phyloP scores from a whole-genome alignment of 1,140 invertebrate genomes.

The Caerostris extrusa region DNA sequence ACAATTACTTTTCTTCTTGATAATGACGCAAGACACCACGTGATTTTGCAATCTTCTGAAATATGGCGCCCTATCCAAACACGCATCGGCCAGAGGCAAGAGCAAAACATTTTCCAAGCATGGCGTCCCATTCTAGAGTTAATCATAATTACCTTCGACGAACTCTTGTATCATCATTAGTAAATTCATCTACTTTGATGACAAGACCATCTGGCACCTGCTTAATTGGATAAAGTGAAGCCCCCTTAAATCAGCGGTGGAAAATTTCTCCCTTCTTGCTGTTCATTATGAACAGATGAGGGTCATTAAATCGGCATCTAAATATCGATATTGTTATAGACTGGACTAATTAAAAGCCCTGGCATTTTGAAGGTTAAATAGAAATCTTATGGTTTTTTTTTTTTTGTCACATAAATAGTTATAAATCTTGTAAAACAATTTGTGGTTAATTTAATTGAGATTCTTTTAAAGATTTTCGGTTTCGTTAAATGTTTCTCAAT shows the following conservation, averaged over 20 bases:
- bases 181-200: constrained; percentile 68
- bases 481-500: no score
- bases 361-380: background rate
- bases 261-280: background rate
- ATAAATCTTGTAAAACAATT: no score
- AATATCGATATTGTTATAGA: background rate
- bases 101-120: background rate
- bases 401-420: no score
- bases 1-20: background rate
- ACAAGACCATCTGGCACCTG: constrained; percentile 25
- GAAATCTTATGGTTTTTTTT: no score
- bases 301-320: constrained; percentile 35
- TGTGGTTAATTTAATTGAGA: no score
- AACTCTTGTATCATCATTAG: constrained; percentile 69
- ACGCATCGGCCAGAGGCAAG: background rate
- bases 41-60: background rate
- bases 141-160: constrained; percentile 33
- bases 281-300: constrained; percentile 12
- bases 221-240: constrained; percentile 7
- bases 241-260: background rate
- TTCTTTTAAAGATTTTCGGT: no score
- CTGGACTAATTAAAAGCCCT: background rate
- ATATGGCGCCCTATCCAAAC: background rate
- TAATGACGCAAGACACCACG: background rate
- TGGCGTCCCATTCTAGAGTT: background rate